phyloP scores from a whole-genome alignment of 2,888 invertebrate species.

The Agelastica alni region DNA sequence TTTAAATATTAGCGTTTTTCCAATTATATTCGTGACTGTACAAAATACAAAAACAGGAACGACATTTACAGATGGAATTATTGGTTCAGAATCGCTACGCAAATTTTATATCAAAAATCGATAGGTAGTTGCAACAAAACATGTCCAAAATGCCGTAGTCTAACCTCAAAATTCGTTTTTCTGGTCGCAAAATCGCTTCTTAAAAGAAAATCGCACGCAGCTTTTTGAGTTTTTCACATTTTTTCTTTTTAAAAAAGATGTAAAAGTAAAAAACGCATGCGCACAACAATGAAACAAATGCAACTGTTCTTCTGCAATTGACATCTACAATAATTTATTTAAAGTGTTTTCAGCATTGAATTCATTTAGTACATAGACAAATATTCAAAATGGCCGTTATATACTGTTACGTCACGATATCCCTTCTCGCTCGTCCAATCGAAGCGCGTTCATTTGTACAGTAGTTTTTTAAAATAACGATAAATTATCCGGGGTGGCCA shows the following conservation, averaged over 20 bases:
- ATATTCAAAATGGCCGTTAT: constrained; percentile 41
- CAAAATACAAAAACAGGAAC: no score
- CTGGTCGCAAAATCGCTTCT: constrained; percentile 4
- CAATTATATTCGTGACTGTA: no score
- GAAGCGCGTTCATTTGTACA: constrained; percentile 30
- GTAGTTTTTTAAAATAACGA: constrained; percentile 36
- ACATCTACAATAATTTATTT: constrained; percentile 37
- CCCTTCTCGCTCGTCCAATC: constrained; percentile 37
- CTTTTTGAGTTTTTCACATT: constrained; percentile 31
- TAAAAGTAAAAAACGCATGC: constrained; percentile 12
- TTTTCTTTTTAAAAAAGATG: neutral
- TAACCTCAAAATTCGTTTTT: constrained; percentile 7
- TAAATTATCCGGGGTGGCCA: constrained; percentile 32
- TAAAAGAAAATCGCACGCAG: constrained; percentile 24
- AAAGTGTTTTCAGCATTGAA: constrained; percentile 33
- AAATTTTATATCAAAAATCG: no score
- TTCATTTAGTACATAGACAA: constrained; percentile 34
- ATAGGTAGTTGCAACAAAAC: no score
- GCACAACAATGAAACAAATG: constrained; percentile 25
- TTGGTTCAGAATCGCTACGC: no score
- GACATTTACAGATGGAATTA: no score
- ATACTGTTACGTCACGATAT: constrained; percentile 38
- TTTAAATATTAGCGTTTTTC: no score
- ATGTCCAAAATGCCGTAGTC: neutral
- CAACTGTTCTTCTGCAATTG: constrained; percentile 29